phyloP scores from a whole-genome alignment of 2,797 vertebrate species.

The Odontamblyopus lacepedii region DNA sequence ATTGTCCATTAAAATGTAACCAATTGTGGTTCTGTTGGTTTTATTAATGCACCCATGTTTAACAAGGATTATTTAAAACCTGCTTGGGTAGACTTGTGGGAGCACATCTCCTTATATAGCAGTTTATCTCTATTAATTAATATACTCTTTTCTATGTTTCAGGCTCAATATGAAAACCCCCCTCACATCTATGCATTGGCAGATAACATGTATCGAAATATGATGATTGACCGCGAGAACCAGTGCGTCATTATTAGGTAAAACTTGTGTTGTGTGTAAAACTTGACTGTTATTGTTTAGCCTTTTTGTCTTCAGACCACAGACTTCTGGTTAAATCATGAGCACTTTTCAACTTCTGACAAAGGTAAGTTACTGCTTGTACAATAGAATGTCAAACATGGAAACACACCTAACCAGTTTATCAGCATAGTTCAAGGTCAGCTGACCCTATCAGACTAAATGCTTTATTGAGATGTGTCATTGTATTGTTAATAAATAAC shows the following conservation, averaged over 20 bases:
- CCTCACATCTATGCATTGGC: conserved; percentile 98
- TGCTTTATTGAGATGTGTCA: conserved; percentile 17
- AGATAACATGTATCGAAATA: conserved; percentile 98
- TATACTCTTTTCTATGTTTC: conserved; percentile 15
- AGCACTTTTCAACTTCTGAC: conserved; percentile 20
- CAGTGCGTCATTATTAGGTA: conserved; percentile 99
- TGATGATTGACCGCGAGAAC: conserved; percentile 98
- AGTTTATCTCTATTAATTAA: too few relatives aligned
- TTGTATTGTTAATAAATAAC: not conserved
- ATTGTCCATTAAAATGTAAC: not conserved
- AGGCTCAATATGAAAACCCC: conserved; percentile 99
- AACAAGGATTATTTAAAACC: conserved; percentile 48
- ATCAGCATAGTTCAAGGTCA: conserved; percentile 31
- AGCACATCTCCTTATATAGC: too few relatives aligned
- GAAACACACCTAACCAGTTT: conserved; percentile 57
- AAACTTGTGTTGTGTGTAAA: conserved; percentile 15
- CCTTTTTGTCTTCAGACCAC: not conserved
- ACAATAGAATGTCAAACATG: conserved; percentile 29
- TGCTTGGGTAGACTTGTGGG: conserved; percentile 17
- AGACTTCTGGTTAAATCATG: not conserved
- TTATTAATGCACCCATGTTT: conserved; percentile 4
- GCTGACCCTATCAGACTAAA: conserved; percentile 21
- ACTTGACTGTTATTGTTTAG: too few relatives aligned
- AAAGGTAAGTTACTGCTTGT: conserved; percentile 17
- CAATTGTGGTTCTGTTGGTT: not conserved